Base-by-base conservation (phyloP, 2,797 vertebrate species). In the Gymnoscopelus braueri region DNA sequence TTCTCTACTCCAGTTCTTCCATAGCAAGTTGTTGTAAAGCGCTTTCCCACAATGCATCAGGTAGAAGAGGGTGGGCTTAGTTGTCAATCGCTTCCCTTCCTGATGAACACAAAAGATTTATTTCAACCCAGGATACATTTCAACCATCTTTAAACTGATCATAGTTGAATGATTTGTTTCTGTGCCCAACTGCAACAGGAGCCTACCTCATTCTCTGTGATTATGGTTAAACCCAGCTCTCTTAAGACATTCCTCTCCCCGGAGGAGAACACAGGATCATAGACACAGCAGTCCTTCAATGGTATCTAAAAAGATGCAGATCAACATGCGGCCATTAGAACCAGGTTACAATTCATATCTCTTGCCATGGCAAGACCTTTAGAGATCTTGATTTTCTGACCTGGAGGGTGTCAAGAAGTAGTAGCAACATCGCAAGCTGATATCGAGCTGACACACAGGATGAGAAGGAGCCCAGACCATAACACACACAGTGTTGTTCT, bases 21-120 rank as follows among this genome's bases (percentile, higher is more conserved):
- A 99, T 2, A 99, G 87, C 1, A 99, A 91, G 70, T 99, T 99
- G 91, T 99, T 99, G 89, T 99, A 99, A 50, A 99, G 71, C 0
- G 98, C 97, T 15, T 98, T 97, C 23, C 98, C 98, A 44, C 98
- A 99, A 83, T 99, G 98, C 75, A 94, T 93, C 91, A 99, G 93
- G 84, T 97, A 99, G 63, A 98, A 98, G 29, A 99, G 52, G 0
- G 97, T 96, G 74, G 93, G 94, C 13, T 88, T 83, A 0, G 77
- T 87, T 0, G 88, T 29, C 0, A 64, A 47, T 54, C 79, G 93
- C 12, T 98, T 98, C 3, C 97, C 98, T 68, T 99, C 98, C 98
- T 99, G 85, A 65, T 70, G 53, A 68, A 66, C 32, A 75, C 10
- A 67, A 3, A 39, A 49, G 47, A 23, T 44, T 5, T 39, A 39